Base-by-base conservation (phyloP, 2,888 invertebrate species). In the Pseudanteris insignis region DNA sequence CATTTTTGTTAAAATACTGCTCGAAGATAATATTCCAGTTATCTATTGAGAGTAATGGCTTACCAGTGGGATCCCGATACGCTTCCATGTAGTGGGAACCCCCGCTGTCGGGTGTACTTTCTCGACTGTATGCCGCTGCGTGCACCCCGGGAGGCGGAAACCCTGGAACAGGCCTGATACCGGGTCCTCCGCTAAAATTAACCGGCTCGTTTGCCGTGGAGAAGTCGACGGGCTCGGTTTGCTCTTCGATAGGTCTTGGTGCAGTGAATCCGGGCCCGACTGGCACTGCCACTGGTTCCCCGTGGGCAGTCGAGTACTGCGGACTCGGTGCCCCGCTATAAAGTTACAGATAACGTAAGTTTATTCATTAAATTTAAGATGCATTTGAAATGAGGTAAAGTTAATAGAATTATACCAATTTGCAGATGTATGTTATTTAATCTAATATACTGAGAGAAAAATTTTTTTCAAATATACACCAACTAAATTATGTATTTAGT, bases 81-180 rank as follows among this genome's bases (percentile, higher is more conserved):
- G 90, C 89, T 80, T 93, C 92, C 81, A 92, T 87, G 79, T 92
- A 93, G 82, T 92, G 92, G 47, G 92, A 92, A 58, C 91, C 92
- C 40, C 92, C 92, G 74, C 91, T 92, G 80, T 93, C 92, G 2
- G 92, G 92, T 41, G 92, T 92, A 63, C 92, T 92, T 82, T 93
- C 92, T 72, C 92, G 86, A 81, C 92, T 92, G 80, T 92, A 92
- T 7, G 80, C 76, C 43, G 77, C 69, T 12, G 76, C 75, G 64
- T 79, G 76, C 62, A 79, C 89, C 85, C 69, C 89, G 84, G 81
- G 88, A 81, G 72, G 85, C 80, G 80, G 86, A 81, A 83, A 86
- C 80, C 83, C 81, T 65, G 77, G 76, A 21, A 84, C 83, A 32
- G 84, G 84, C 77, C 84, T 81, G 67, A 84, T 84, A 54, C 84